Base-by-base conservation (phyloP, 92 coral and sea anemone species). In the Ricordea florida region DNA sequence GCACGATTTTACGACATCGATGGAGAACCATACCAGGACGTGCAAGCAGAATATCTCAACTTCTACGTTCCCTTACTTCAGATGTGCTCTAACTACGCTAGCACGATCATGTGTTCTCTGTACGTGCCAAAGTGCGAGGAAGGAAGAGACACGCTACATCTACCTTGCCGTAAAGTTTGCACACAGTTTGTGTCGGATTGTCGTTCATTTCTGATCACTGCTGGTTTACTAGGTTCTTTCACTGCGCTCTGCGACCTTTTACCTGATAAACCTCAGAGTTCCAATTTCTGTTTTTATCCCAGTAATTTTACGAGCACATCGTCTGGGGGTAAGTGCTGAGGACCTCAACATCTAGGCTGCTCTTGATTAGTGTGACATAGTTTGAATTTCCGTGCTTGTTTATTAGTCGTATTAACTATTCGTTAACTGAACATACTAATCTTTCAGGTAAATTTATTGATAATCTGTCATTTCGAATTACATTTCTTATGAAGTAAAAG, bases 91-190 rank as follows among this genome's bases (percentile, higher is more conserved):
- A 46, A 57, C 14, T 42, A 38, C 43, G 67, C 83, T 13, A 73
- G 78, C 37, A 82, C 84, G 27, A 63, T 87, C 29, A 17, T 87
- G 38, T 87, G 92, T 62, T 87, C 92, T 0, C 50, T 87, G 57
- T 61, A 67, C 74, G 57, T 87, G 27, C 92, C 88, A 18, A 87
- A 87, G 56, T 87, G 92, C 29, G 87, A 66, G 15, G 79, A 69
- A 24, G 69, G 66, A 1, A 38, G 58, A 9, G 6, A 11, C 21
- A 51, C 34, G 11, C 80, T 81, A 0, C 31, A 35, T 56, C 57
- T 69, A 13, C 92, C 92, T 4, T 87, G 92, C 22, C 82, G 67
- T 10, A 68, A 80, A 43, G 88, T 87, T 26, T 87, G 92, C 66
- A 58, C 51, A 10, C 69, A 69, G 43, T 87, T 87, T 57, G 92